A percentile compares a stretch with the other conserved stretches of the same genome.
Evolutionary conservation across 2,113 vertebrate genomes (phyloP).

Genomic region (Neotoma lepida): DNA sequence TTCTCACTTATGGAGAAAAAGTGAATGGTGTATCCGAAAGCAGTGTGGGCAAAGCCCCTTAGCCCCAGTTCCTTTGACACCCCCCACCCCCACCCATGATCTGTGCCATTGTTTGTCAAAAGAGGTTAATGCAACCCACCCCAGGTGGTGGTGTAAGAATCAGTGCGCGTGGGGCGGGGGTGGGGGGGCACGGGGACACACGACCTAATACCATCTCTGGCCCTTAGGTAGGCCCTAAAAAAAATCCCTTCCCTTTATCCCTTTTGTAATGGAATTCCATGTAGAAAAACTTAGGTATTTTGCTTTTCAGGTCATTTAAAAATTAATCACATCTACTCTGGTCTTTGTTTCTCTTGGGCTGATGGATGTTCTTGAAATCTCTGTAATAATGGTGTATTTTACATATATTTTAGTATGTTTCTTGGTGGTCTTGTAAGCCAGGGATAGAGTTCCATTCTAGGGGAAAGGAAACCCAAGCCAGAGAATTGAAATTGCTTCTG

Average conservation of each 20-base stretch:
- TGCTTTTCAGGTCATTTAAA: constrained; percentile 25
- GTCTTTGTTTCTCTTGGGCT: neutral
- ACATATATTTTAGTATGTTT: neutral
- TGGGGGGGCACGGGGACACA: too few species aligned
- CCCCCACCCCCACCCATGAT: neutral
- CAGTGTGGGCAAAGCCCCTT: neutral
- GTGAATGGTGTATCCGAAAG: neutral
- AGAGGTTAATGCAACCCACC: neutral
- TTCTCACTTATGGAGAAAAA: neutral
- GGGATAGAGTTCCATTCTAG: neutral
- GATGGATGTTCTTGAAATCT: neutral
- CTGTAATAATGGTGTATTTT: neutral
- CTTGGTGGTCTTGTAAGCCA: neutral
- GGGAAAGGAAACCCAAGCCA: neutral
- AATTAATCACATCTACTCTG: neutral
- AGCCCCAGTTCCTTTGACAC: neutral
- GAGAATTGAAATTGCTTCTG: neutral
- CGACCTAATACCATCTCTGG: neutral
- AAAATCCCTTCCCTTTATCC: neutral
- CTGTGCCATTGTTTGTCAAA: constrained; percentile 39
- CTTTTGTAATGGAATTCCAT: constrained; percentile 35
- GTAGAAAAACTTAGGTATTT: neutral
- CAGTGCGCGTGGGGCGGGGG: too few species aligned
- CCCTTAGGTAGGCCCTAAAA: neutral
- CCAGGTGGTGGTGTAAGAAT: neutral